phyloP scores from a whole-genome alignment of 2,797 vertebrate species.

The Neosilurus mollespiculum region DNA sequence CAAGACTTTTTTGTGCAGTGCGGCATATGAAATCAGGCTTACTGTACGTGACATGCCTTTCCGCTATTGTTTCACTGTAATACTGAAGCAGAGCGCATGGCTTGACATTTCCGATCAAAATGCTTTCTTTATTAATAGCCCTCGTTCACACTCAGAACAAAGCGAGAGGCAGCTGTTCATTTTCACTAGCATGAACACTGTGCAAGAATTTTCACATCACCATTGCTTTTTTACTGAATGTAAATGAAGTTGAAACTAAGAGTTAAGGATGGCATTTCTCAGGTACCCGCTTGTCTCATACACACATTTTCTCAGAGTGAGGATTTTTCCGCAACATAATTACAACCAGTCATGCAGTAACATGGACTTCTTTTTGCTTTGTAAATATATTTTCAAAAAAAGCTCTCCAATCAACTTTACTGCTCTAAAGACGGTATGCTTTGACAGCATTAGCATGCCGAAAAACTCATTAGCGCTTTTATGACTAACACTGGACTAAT shows the following conservation, averaged over 20 bases:
- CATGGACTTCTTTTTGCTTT: background rate
- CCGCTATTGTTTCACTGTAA: background rate
- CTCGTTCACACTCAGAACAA: background rate
- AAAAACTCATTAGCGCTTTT: background rate
- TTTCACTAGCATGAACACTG: background rate
- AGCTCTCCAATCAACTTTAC: background rate
- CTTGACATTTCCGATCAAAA: background rate
- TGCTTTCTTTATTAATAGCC: background rate
- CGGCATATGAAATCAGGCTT: background rate
- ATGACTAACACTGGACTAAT: background rate
- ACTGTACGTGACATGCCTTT: background rate
- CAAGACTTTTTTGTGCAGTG: too few species aligned
- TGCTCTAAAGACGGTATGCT: background rate
- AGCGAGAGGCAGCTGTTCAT: background rate
- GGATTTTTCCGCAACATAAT: background rate
- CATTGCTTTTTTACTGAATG: background rate
- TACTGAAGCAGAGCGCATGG: background rate
- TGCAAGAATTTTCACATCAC: background rate
- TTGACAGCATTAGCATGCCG: background rate
- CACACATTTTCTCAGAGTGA: background rate
- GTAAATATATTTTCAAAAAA: background rate
- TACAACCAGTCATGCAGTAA: background rate
- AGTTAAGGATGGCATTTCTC: background rate
- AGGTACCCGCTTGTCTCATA: background rate
- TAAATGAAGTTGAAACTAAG: background rate